These are phyloP conservation scores for Hofmannophila pseudospretella DNA, from an alignment of 2,888 invertebrate species.

Conservation along the genomic window DNA sequence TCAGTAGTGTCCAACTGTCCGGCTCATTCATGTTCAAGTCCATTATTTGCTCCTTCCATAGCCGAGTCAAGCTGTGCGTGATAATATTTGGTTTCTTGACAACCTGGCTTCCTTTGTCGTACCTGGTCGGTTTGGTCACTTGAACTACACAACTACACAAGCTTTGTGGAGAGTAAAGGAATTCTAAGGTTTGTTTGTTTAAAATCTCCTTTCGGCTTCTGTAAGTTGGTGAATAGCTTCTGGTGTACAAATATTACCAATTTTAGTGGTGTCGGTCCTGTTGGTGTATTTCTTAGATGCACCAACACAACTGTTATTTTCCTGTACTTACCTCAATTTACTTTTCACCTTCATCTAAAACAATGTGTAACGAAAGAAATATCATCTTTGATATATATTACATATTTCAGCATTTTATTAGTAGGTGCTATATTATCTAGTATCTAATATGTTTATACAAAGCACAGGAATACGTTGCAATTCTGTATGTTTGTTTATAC, in stretches of 20 bases:
- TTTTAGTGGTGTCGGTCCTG: slow-evolving; percentile 31
- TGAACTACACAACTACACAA: slow-evolving; percentile 37
- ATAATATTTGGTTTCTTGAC: slow-evolving; percentile 69
- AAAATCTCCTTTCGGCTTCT: slow-evolving; percentile 70
- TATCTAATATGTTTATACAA: too few species aligned
- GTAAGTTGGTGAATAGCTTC: slow-evolving; percentile 64
- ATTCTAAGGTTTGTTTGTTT: slow-evolving; percentile 65
- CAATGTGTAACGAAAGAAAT: too few species aligned
- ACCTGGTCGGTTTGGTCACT: slow-evolving; percentile 55
- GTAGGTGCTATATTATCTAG: too few species aligned
- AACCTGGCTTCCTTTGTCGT: slow-evolving; percentile 47
- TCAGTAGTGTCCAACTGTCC: slow-evolving; percentile 5
- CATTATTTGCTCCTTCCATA: slow-evolving; percentile 43
- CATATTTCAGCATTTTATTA: too few species aligned
- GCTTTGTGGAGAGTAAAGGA: slow-evolving; percentile 53
- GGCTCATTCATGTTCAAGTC: slow-evolving; percentile 12
- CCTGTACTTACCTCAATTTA: too few species aligned
- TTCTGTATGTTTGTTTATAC: too few species aligned
- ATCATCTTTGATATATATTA: too few species aligned
- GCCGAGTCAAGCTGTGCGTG: slow-evolving; percentile 60
- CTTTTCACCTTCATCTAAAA: too few species aligned
- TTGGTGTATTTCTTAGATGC: neutral
- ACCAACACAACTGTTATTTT: too few species aligned
- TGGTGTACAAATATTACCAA: slow-evolving; percentile 64
- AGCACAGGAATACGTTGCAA: too few species aligned